Evolutionary conservation across 2,797 vertebrate genomes (phyloP), one percentile per base, ranked within the genome.

Genomic region (Premnoplex brunnescens): DNA sequence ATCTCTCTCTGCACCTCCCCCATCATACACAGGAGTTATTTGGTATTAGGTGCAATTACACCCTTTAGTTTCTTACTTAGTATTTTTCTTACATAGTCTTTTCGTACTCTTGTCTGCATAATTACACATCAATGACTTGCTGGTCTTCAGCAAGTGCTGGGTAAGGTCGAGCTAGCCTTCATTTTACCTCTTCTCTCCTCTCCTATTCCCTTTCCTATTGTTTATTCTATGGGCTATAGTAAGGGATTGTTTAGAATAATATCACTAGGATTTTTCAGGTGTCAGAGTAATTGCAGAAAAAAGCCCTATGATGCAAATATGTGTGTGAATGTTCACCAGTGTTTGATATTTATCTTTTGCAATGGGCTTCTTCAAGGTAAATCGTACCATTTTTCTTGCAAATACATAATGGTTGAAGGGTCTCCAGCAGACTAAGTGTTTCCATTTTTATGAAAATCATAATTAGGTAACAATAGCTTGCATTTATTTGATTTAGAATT

Each of bases 121-220:
- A 74, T n/a, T 16, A 52, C 46, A 1, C 14, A 13, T 9, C 0
- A 3, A 9, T 59, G 63, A 15, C 55, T 92, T 79, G 41, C 36
- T 90, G 74, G 28, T 37, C 63, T 90, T 81, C 43, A 43, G 41
- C 6, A n/a, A 84, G 41, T 49, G 39, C 19, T 59, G 43, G 28
- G 7, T 46, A 76, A 78, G 21, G 48, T 71, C 52, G 66, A 60
- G 30, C 18, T 56, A 76, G 54, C 30, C 41, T 75, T 90, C 36
- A 58, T 79, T 68, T 93, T 81, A 46, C 41, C 2, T 4, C 24
- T 93, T 81, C 62, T 93, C 24, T 89, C 37, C 69, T 91, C 14
- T 86, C 9, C 51, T 80, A 2, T 78, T 89, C 44, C 21, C 28
- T 93, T 85, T 94, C 43, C 75, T 92, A 3, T 39, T 87, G n/a